These are phyloP conservation scores for Zhuqinia jingwanae DNA, from an alignment of 2,888 invertebrate genomes.

Conservation along the genomic window DNA sequence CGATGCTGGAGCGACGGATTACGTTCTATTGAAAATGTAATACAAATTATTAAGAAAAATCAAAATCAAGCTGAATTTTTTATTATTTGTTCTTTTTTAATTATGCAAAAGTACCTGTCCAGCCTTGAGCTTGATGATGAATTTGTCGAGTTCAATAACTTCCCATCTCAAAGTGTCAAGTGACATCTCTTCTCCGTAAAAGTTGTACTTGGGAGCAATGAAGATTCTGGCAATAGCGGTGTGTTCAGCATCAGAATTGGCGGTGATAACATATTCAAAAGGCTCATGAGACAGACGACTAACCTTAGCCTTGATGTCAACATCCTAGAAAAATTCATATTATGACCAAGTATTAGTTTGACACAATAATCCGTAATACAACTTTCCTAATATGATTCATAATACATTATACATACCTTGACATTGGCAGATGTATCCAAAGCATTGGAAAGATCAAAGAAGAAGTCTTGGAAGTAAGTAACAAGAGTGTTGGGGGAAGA, in stretches of 20 bases:
- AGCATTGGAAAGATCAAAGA: slow-evolving; percentile 75
- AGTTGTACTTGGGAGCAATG: slow-evolving; percentile 79
- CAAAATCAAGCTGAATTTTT: no score
- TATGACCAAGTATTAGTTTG: no score
- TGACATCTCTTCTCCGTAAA: slow-evolving; percentile 74
- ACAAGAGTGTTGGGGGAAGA: slow-evolving; percentile 73
- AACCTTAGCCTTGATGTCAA: slow-evolving; percentile 84
- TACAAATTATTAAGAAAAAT: background rate
- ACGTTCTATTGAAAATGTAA: slow-evolving; percentile 72
- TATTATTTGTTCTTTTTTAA: no score
- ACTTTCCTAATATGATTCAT: no score
- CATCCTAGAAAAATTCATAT: slow-evolving; percentile 70
- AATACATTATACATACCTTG: slow-evolving; percentile 32
- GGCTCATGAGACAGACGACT: slow-evolving; percentile 86
- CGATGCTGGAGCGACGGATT: slow-evolving; percentile 77
- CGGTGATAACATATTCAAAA: slow-evolving; percentile 83
- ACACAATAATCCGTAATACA: no score
- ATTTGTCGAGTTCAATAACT: slow-evolving; percentile 78
- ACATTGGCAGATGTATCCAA: slow-evolving; percentile 74
- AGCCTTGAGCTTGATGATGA: slow-evolving; percentile 70
- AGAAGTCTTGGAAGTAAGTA: slow-evolving; percentile 77
- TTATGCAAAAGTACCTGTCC: slow-evolving; percentile 52
- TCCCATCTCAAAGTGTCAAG: slow-evolving; percentile 64
- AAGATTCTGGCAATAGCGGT: slow-evolving; percentile 78
- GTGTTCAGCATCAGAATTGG: slow-evolving; percentile 75